Evolutionary conservation across 35 echinoderm and acorn worm genomes (phyloP).

Genomic region (Chiridota heheva): DNA sequence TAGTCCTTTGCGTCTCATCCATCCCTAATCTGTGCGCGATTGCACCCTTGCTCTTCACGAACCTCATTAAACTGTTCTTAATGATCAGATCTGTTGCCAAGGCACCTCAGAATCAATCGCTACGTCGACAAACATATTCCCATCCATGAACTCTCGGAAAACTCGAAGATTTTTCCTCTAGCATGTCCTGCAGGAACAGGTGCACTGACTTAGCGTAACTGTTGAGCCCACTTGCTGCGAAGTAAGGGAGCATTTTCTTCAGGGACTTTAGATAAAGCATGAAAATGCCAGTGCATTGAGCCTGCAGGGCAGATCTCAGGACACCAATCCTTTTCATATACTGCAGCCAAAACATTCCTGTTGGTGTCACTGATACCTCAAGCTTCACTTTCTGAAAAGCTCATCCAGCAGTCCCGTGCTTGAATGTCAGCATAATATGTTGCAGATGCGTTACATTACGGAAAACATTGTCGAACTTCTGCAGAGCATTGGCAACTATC

Average conservation of each 20-base stretch:
- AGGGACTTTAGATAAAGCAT: constrained; percentile 40
- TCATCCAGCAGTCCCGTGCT: no score
- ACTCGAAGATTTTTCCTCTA: constrained; percentile 39
- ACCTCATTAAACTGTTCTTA: constrained; percentile 67
- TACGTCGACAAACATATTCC: constrained; percentile 27
- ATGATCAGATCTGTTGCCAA: constrained; percentile 52
- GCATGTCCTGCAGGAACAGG: constrained; percentile 52
- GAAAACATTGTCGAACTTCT: background rate
- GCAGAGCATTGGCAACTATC: background rate
- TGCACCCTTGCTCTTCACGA: constrained; percentile 54
- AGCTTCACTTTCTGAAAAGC: no score
- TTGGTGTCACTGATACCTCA: no score
- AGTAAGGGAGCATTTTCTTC: constrained; percentile 52
- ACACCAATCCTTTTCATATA: no score
- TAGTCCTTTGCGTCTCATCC: constrained; percentile 8
- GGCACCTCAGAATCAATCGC: constrained; percentile 61
- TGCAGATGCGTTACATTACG: no score
- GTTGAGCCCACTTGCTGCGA: constrained; percentile 66
- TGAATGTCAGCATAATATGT: no score
- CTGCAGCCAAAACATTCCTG: no score
- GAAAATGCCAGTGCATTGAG: constrained; percentile 23
- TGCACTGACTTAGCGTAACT: constrained; percentile 40
- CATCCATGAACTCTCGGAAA: constrained; percentile 4
- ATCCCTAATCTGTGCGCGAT: constrained; percentile 51
- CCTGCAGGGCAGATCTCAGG: no score